These are phyloP conservation scores for Tinea semifulvella DNA, from an alignment of 2,888 invertebrate species.

Conservation along the genomic window DNA sequence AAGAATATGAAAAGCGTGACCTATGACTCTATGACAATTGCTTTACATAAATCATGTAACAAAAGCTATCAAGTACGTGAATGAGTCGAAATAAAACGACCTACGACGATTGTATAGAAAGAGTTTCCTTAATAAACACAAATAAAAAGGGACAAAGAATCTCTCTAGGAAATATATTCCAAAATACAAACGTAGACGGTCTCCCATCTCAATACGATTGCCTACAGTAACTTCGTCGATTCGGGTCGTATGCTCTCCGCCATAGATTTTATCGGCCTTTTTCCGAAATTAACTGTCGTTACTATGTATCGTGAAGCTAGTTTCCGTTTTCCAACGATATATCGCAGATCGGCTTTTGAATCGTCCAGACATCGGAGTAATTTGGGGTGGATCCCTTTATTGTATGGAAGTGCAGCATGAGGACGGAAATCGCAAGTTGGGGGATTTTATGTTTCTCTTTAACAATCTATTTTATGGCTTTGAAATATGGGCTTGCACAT, in stretches of 20 bases:
- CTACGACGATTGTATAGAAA: not conserved
- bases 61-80: too few relatives aligned
- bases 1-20: not conserved
- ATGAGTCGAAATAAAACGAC: not conserved
- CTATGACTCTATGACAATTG: too few relatives aligned
- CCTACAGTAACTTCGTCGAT: conserved; percentile 4
- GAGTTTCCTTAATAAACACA: conserved; percentile 3
- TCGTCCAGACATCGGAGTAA: conserved; percentile 11
- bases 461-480: conserved; percentile 4
- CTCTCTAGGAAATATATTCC: conserved; percentile 1
- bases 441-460: conserved; percentile 9
- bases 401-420: conserved; percentile 6
- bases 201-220: conserved; percentile 9
- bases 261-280: conserved; percentile 14
- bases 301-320: conserved; percentile 6
- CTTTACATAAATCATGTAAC: too few relatives aligned
- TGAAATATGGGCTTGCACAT: too few relatives aligned
- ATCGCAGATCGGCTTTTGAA: conserved; percentile 13
- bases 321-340: conserved; percentile 11
- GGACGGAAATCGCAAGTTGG: conserved; percentile 10
- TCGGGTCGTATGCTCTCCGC: conserved; percentile 7
- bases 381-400: conserved; percentile 13
- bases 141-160: conserved; percentile 9
- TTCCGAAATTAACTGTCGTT: conserved; percentile 14
- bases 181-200: conserved; percentile 1